Percentiles rank a stretch among this genome's conserved stretches.
Conservation (phyloP, 1,140 invertebrate species). For the Schlechtendalia chinensis region DNA sequence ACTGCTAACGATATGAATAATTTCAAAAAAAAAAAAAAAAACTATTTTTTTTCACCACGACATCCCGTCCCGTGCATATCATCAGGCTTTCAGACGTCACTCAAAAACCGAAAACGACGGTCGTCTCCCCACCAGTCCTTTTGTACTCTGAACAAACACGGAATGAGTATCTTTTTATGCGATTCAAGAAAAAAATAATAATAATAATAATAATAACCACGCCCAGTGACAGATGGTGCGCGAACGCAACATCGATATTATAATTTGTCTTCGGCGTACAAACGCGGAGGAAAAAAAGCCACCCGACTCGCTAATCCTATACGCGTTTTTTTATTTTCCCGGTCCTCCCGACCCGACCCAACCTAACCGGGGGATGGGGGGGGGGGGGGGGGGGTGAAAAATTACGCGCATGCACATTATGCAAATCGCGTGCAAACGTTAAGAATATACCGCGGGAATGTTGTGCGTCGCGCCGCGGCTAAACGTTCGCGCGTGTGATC, state of each 20-base stretch:
- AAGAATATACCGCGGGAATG: slow-evolving; percentile 30
- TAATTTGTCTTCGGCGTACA: slow-evolving; percentile 43
- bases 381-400: too few relatives aligned
- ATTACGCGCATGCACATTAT: neutral
- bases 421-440: slow-evolving; percentile 38
- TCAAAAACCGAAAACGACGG: slow-evolving; percentile 34
- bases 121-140: slow-evolving; percentile 34
- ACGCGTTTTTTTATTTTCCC: slow-evolving; percentile 1
- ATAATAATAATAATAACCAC: too few relatives aligned
- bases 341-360: too few relatives aligned
- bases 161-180: slow-evolving; percentile 35
- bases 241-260: slow-evolving; percentile 39
- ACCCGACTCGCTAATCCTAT: slow-evolving; percentile 44
- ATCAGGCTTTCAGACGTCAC: slow-evolving; percentile 42
- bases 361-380: too few relatives aligned
- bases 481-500: slow-evolving; percentile 29
- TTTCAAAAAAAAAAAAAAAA: neutral
- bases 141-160: slow-evolving; percentile 36
- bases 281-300: neutral
- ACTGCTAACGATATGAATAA: slow-evolving; percentile 48
- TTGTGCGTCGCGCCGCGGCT: neutral
- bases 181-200: slow-evolving; percentile 1
- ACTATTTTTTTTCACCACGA: neutral
- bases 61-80: neutral
- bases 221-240: slow-evolving; percentile 39